Base-by-base conservation (phyloP, 2,797 vertebrate species). In the Girardinus metallicus region DNA sequence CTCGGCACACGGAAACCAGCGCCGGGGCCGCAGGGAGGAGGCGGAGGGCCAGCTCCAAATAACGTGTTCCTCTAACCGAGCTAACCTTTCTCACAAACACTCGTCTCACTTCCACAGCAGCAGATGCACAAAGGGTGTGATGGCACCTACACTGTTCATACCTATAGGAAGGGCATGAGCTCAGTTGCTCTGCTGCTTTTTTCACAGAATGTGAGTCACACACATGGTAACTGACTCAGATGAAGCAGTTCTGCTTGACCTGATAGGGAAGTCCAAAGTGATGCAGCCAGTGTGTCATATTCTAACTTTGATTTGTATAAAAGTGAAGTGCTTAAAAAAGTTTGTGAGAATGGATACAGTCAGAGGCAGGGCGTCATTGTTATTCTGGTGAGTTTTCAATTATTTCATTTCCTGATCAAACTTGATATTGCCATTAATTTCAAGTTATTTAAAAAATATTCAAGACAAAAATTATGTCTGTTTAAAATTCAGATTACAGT, bases 1-100 rank as follows among this genome's bases (percentile, higher is more conserved):
- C 73, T 91, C 76, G 82, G 84, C 88, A 89, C 92, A 92, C 87
- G 87, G 87, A 90, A 92, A 93, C 89, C 86, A 81, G 80, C 18
- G n/a, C 60, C 6, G 77, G 88, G 74, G 85, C 87, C 87, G 80
- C 89, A 88, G 87, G 68, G 86, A 83, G 88, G 82, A 88, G 91
- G 90, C 77, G 29, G 73, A 80, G 86, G 86, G 87, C 88, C 87
- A 87, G 88, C 86, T 90, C 83, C 0, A 89, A 91, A 91, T 90
- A 89, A 91, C 75, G 87, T 82, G 89, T 75, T 89, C 86, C 80
- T 86, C 86, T 83, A 86, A 90, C 92, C 82, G 4, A 86, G 85
- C 88, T 77, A 90, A 92, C 88, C 90, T 89, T 94, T 90, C 81
- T 80, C 81, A 88, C 83, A 83, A 79, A 70, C 76, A 53, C 72